Evolutionary conservation across 2,888 invertebrate species (phyloP), one percentile per base, ranked within the genome.

Genomic region (Aphodius sticticus): DNA sequence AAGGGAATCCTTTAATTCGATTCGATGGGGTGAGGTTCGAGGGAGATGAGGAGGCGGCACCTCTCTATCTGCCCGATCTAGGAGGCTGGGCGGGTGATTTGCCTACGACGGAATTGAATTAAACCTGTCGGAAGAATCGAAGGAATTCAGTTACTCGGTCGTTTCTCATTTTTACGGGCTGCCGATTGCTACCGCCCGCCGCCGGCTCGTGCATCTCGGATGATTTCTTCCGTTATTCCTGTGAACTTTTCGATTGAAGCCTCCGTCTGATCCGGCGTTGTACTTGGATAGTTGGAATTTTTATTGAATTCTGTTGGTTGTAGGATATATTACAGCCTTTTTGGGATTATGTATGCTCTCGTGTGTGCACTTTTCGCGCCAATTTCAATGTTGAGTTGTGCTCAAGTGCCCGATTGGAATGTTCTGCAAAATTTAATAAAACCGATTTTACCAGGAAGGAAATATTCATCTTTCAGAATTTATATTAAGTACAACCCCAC

Each of bases 161-260:
- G 74, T 74, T 74, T 74, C 37, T 74, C 74, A 74, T 35, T 74
- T 74, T 74, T 74, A 74, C 74, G 74, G 35, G 36, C 74, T 6
- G 26, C 16, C 15, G n/a, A 74, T 74, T 37, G n/a, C 16, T 71
- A 26, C 26, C 71, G 26, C 1, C 9, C 9, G 9, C 26, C 15
- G 12, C 9, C 12, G 9, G 53, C 53, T 53, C 53, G 1, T 53
- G 53, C 53, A 53, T 53, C 53, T 2, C 7, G 53, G 9, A 5
- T 53, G 53, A 53, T 9, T 53, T 12, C 53, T 12, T 53, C 53
- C 12, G 53, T 12, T 53, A 53, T 53, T 53, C 53, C 9, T 5
- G 53, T 5, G 53, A 53, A 53, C 12, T 53, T 53, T 53, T 53
- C 53, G 12, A 53, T 53, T 53, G 53, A 53, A 53, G 53, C 53